phyloP scores from a whole-genome alignment of 2,113 vertebrate species.

The Eretmodus cyanostictus region DNA sequence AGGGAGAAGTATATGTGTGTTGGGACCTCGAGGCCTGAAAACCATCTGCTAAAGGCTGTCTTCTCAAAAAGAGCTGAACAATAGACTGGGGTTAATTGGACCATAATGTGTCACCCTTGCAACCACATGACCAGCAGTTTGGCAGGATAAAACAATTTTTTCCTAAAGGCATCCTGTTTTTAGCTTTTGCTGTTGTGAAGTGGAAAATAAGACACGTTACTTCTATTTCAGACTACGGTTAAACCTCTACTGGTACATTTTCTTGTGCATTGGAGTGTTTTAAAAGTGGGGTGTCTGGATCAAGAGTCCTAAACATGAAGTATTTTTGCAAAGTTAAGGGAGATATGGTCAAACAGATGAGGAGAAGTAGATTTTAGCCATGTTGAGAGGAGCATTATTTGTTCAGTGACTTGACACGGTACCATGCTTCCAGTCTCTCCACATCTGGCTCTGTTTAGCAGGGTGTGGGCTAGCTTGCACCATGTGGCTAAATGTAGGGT shows the following conservation, averaged over 20 bases:
- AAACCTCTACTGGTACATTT: not conserved
- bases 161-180: conserved; percentile 6
- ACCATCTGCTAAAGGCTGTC: conserved; percentile 28
- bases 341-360: not conserved
- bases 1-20: conserved; percentile 4
- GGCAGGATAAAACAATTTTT: not conserved
- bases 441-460: conserved; percentile 70
- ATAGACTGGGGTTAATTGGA: conserved; percentile 17
- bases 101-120: conserved; percentile 4
- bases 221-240: not conserved
- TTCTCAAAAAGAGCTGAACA: not conserved
- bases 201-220: not conserved
- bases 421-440: conserved; percentile 39
- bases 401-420: conserved; percentile 19
- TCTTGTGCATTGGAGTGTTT: not conserved
- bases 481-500: conserved; percentile 71
- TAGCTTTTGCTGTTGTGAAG: not conserved
- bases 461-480: conserved; percentile 65
- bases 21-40: conserved; percentile 12
- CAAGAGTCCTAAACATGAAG: not conserved
- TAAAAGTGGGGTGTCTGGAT: not conserved
- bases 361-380: not conserved
- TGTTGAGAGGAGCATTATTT: not conserved
- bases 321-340: not conserved
- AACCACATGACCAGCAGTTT: conserved; percentile 3